Conservation (phyloP, 2,797 vertebrate genomes). For the Eutrigla gurnardus region DNA sequence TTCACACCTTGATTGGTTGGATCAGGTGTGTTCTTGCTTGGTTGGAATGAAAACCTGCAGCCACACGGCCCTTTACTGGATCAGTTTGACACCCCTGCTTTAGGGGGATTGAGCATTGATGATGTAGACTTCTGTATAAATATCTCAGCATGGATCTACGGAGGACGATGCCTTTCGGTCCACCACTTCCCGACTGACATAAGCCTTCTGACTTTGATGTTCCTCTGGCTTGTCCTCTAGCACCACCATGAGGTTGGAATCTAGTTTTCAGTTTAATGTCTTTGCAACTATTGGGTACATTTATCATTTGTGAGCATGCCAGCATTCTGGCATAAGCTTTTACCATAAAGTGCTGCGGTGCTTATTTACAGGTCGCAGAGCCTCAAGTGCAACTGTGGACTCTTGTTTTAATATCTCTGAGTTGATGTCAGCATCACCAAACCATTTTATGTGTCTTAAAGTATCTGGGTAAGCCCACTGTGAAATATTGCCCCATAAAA, state of each 20-base stretch:
- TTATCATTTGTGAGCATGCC: not conserved
- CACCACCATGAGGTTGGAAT: not conserved
- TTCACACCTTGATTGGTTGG: too few species aligned
- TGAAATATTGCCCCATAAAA: not conserved
- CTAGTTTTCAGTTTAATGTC: not conserved
- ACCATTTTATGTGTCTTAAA: not conserved
- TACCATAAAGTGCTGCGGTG: conserved; percentile 11
- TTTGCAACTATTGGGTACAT: not conserved
- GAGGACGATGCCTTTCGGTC: too few species aligned
- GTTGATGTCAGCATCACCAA: not conserved
- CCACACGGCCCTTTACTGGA: too few species aligned
- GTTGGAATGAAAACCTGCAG: too few species aligned
- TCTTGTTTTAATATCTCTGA: not conserved
- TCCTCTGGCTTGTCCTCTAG: not conserved
- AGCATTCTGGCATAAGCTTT: conserved; percentile 7
- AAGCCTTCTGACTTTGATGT: not conserved
- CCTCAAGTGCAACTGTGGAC: not conserved
- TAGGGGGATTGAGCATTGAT: not conserved
- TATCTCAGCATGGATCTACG: not conserved
- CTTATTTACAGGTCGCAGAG: conserved; percentile 12
- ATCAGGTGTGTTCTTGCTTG: too few species aligned
- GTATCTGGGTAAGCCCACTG: not conserved
- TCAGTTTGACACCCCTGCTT: too few species aligned
- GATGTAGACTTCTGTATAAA: not conserved
- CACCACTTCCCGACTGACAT: not conserved